Evolutionary conservation across 2,797 vertebrate genomes (phyloP).

Genomic region (Pipistrellus pygmaeus): DNA sequence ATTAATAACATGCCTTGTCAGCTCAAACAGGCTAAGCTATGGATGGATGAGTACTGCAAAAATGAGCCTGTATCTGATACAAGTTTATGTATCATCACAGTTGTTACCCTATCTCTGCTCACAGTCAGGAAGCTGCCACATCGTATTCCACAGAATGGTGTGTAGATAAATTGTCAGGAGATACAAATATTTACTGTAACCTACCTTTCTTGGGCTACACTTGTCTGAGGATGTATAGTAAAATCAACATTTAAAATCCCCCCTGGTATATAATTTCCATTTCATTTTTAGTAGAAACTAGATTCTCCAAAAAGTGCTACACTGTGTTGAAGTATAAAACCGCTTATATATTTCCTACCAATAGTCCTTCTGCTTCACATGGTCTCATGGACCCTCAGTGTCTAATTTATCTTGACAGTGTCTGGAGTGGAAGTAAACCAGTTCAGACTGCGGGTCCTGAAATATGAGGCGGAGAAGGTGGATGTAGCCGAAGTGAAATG

Average conservation of each 20-base stretch:
- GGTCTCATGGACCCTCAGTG: slow-evolving; percentile 26
- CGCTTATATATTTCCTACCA: slow-evolving; percentile 68
- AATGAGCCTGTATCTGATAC: slow-evolving; percentile 67
- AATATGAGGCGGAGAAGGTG: slow-evolving; percentile 59
- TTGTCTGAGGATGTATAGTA: slow-evolving; percentile 58
- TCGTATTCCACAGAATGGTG: slow-evolving; percentile 58
- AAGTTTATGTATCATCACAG: slow-evolving; percentile 65
- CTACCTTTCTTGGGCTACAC: slow-evolving; percentile 53
- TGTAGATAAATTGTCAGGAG: slow-evolving; percentile 65
- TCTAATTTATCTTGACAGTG: slow-evolving; percentile 79
- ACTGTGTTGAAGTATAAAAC: slow-evolving; percentile 59
- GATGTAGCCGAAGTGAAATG: slow-evolving; percentile 57
- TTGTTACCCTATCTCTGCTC: slow-evolving; percentile 74
- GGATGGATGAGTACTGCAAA: slow-evolving; percentile 73
- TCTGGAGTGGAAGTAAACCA: slow-evolving; percentile 72
- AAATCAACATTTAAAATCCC: slow-evolving; percentile 65
- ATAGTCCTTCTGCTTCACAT: slow-evolving; percentile 59
- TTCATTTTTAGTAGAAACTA: slow-evolving; percentile 67
- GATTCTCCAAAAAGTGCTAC: not conserved
- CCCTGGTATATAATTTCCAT: slow-evolving; percentile 43
- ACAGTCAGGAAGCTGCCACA: slow-evolving; percentile 73
- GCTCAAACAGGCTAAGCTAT: slow-evolving; percentile 56
- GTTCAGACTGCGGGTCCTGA: slow-evolving; percentile 69
- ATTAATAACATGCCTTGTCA: slow-evolving; percentile 72
- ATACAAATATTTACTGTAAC: slow-evolving; percentile 60